A percentile compares a stretch with the other conserved stretches of the same genome.
These are phyloP conservation scores for Rhipidura dahli DNA, from an alignment of 2,113 vertebrate species.

Conservation along the genomic window DNA sequence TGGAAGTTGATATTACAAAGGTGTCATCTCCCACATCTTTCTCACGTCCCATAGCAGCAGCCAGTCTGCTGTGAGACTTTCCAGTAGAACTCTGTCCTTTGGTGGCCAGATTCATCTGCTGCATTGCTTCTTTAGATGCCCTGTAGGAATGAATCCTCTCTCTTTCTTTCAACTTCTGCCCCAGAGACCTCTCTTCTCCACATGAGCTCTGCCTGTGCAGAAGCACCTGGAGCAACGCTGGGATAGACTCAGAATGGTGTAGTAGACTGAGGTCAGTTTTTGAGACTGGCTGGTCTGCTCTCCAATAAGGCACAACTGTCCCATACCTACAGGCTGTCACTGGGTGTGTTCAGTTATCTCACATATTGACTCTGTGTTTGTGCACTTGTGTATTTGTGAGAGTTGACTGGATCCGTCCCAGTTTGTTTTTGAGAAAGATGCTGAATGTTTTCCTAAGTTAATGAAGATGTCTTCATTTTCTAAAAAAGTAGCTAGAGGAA, in stretches of 20 bases:
- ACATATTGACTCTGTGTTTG: neutral
- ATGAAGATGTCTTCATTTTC: neutral
- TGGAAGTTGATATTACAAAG: neutral
- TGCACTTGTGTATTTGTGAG: neutral
- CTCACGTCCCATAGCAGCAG: neutral
- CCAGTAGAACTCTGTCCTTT: neutral
- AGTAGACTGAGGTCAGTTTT: neutral
- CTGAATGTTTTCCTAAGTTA: neutral
- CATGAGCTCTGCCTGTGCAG: neutral
- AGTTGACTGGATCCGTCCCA: neutral
- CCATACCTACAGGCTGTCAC: neutral
- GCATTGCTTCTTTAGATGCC: neutral
- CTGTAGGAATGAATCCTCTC: neutral
- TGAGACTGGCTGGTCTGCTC: neutral
- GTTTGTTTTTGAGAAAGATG: neutral
- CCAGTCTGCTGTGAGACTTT: neutral
- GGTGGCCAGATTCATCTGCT: neutral
- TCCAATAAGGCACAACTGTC: neutral
- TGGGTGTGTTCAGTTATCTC: neutral
- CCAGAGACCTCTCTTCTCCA: neutral
- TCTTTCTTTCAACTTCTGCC: neutral
- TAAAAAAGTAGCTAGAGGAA: neutral
- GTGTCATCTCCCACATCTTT: neutral
- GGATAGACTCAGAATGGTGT: too few species aligned
- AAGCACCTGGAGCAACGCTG: neutral